phyloP scores from a whole-genome alignment of 2,113 vertebrate species.

The Ceratotherium simum region DNA sequence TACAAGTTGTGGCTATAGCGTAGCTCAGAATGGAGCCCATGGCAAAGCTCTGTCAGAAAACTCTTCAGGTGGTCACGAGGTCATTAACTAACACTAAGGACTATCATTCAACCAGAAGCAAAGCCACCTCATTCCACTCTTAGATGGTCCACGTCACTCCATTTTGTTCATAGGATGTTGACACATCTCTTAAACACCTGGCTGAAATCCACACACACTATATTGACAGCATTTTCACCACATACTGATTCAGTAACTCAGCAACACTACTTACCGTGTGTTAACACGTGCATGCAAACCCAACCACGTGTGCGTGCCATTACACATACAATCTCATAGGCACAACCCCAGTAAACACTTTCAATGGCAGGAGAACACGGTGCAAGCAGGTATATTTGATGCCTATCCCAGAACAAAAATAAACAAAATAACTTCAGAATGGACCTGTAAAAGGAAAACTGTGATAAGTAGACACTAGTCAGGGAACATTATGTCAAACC shows the following conservation, averaged over 20 bases:
- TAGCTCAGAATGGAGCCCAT: not conserved
- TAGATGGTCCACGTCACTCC: not conserved
- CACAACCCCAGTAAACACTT: not conserved
- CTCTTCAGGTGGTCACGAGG: not conserved
- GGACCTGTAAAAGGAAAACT: not conserved
- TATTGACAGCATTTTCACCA: not conserved
- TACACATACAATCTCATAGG: not conserved
- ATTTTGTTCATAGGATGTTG: not conserved
- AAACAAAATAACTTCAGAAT: not conserved
- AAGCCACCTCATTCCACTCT: not conserved
- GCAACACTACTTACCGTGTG: not conserved
- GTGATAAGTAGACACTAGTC: not conserved
- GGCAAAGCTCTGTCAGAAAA: not conserved
- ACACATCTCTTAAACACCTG: not conserved
- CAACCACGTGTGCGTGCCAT: not conserved
- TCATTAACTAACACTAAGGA: not conserved
- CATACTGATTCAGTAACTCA: not conserved
- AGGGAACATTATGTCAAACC: not conserved
- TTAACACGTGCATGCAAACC: not conserved
- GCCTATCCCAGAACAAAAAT: not conserved
- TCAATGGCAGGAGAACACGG: not conserved
- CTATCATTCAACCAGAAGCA: not conserved
- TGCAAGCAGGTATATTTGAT: not conserved
- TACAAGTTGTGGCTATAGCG: not conserved
- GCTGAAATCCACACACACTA: not conserved